Evolutionary conservation across 2,113 vertebrate species (phyloP).

Genomic region (Emberiza fucata): DNA sequence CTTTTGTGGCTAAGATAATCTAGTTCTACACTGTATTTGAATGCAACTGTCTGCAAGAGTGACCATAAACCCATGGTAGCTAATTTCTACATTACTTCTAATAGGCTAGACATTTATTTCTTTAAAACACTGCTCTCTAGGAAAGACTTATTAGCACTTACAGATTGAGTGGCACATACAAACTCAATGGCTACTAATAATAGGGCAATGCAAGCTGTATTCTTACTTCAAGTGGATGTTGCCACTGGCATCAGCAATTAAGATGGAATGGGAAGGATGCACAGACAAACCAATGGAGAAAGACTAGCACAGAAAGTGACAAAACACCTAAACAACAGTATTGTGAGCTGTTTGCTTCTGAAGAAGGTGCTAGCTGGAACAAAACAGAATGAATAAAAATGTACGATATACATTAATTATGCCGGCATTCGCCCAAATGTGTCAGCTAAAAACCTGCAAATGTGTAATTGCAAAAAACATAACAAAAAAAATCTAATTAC

Average conservation of each 20-base stretch:
- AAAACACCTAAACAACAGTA: neutral
- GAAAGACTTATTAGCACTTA: constrained; percentile 67
- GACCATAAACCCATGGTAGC: neutral
- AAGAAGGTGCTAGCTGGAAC: neutral
- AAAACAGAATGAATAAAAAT: neutral
- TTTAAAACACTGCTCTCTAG: constrained; percentile 64
- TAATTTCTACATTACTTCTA: constrained; percentile 52
- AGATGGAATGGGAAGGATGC: constrained; percentile 37
- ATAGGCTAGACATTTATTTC: constrained; percentile 45
- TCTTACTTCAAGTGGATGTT: neutral
- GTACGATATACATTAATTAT: neutral
- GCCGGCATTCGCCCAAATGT: neutral
- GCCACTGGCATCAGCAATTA: constrained; percentile 49
- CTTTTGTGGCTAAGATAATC: neutral
- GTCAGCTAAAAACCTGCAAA: neutral
- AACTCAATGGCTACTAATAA: constrained; percentile 54
- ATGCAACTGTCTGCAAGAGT: constrained; percentile 19
- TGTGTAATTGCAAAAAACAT: neutral
- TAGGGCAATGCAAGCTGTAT: constrained; percentile 27
- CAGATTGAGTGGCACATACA: constrained; percentile 49
- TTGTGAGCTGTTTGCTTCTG: neutral
- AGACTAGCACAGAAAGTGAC: constrained; percentile 14
- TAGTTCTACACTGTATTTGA: neutral
- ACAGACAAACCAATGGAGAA: constrained; percentile 25
- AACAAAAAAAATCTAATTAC: neutral